Conservation (phyloP, 2,113 vertebrate genomes). For the Macrotis lagotis region DNA sequence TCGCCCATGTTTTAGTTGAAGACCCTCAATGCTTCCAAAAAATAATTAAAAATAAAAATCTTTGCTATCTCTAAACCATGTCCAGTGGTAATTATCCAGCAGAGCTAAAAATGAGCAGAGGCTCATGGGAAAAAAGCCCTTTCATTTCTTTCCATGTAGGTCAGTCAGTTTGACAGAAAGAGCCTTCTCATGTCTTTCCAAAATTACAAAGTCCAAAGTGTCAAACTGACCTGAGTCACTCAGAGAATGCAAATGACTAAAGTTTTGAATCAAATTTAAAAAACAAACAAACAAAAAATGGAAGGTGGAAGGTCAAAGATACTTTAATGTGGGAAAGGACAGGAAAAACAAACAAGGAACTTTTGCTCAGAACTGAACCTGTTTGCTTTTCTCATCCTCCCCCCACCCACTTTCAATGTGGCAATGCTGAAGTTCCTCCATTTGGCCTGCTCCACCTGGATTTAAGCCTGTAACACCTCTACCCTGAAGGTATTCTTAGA, state of each 20-base stretch:
- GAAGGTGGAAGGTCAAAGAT: not conserved
- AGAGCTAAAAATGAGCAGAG: not conserved
- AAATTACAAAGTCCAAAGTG: not conserved
- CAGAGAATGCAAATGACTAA: not conserved
- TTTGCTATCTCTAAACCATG: not conserved
- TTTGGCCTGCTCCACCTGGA: not conserved
- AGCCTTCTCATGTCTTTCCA: not conserved
- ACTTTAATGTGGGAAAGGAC: not conserved
- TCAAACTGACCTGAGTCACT: not conserved
- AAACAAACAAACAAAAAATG: not conserved
- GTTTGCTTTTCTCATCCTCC: not conserved
- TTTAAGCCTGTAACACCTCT: not conserved
- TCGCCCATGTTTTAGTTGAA: not conserved
- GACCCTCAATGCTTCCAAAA: conserved; percentile 1
- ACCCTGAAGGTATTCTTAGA: not conserved
- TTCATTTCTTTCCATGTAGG: not conserved
- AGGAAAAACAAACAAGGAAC: not conserved
- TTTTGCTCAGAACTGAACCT: not conserved
- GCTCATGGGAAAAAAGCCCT: not conserved
- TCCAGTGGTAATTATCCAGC: not conserved
- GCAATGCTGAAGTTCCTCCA: accelerated
- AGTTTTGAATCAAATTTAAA: not conserved
- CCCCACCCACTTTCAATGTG: not conserved
- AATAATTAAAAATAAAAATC: conserved; percentile 10
- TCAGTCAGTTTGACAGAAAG: not conserved